Base-by-base conservation (phyloP, 1,140 invertebrate genomes). In the Bacillus rossius region DNA sequence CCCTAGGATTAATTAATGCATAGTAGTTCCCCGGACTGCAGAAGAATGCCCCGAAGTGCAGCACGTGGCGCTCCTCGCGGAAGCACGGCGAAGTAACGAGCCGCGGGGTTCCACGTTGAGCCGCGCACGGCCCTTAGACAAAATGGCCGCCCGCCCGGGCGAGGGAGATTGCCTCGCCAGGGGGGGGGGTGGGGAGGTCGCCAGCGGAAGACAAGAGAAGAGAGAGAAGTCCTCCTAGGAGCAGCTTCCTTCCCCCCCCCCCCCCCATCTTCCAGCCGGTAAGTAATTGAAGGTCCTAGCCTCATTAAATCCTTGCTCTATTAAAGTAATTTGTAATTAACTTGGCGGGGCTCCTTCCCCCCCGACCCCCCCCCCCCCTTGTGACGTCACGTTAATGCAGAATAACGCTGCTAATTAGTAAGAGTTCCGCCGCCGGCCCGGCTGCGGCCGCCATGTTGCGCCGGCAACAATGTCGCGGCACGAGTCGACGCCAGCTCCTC, bases 281-380 rank as follows among this genome's bases (percentile, higher is more conserved):
- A 60, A 59, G 61, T 62, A 62, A 62, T 62, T 62, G 61, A 57
- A 62, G 61, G 61, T 62, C 60, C 59, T 60, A 58, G 61, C 55
- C 65, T 66, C 65, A 66, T 66, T 66, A 66, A 66, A 66, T 66
- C 65, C 61, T 66, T 66, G 61, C 65, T 66, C 65, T 64, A 66
- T 66, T 66, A 66, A 64, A 64, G 65, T 66, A 64, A 66, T 66
- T 66, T 66, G 65, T 66, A 66, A 66, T 66, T 66, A 66, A 66
- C 65, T 66, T 66, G 50, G 57, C 20, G 43, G n/a, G 40, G 55
- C 55, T 40, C 55, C 40, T n/a, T n/a, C n/a, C n/a, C n/a, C n/a
- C n/a, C n/a, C n/a, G n/a, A n/a, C n/a, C n/a, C n/a, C n/a, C n/a
- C n/a, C n/a, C n/a, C n/a, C n/a, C n/a, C n/a, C n/a, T 26, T 16